These are phyloP conservation scores for Rhinogobio ventralis DNA, from an alignment of 2,797 vertebrate species.

Conservation along the genomic window DNA sequence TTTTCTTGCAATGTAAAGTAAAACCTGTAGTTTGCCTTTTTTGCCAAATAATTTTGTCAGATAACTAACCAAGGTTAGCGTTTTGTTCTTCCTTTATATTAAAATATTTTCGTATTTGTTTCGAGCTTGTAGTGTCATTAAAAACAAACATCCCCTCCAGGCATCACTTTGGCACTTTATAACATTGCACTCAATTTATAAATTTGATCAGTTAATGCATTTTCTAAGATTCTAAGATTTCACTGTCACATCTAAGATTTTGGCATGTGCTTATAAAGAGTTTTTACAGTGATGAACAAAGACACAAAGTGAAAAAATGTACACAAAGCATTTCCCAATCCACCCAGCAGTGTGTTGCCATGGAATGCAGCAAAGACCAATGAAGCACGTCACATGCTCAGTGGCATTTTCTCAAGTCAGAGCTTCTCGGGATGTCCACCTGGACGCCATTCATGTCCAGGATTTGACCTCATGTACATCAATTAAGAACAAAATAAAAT, in stretches of 20 bases:
- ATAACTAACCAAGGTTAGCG: too few species aligned
- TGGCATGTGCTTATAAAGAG: not conserved
- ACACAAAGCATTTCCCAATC: constrained; percentile 59
- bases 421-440: constrained; percentile 74
- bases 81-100: too few species aligned
- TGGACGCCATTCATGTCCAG: constrained; percentile 71
- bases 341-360: constrained; percentile 82
- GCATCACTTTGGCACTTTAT: too few species aligned
- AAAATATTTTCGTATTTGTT: not conserved
- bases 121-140: not conserved
- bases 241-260: not conserved
- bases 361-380: constrained; percentile 80
- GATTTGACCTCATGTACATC: constrained; percentile 54
- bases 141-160: too few species aligned
- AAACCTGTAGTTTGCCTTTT: not conserved
- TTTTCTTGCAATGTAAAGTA: not conserved
- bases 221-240: not conserved
- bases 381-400: constrained; percentile 94
- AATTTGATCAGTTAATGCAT: not conserved
- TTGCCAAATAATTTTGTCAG: too few species aligned
- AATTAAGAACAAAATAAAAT: not conserved
- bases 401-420: constrained; percentile 87
- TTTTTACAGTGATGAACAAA: not conserved
- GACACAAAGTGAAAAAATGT: constrained; percentile 61
- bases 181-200: not conserved